These are phyloP conservation scores for Pomatostomus ruficeps DNA, from an alignment of 2,113 vertebrate species.

Conservation along the genomic window DNA sequence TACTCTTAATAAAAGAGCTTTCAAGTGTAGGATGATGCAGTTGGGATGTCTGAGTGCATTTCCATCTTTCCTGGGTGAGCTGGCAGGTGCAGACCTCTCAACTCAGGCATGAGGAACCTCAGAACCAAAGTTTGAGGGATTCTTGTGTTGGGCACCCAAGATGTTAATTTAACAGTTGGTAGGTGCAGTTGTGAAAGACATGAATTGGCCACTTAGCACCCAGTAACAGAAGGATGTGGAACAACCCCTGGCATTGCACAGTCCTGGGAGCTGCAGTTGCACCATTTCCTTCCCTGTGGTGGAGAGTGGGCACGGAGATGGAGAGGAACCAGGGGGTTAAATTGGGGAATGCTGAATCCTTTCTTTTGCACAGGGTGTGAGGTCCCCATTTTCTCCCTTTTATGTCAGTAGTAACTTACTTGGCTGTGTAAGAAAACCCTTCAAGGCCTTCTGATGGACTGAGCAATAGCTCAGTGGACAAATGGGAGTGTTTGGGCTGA, in stretches of 20 bases:
- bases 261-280: background rate
- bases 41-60: background rate
- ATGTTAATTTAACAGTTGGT: background rate
- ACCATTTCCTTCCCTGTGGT: background rate
- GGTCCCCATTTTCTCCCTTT: background rate
- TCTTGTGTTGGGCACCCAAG: background rate
- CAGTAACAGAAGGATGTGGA: background rate
- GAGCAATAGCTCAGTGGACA: background rate
- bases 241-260: background rate
- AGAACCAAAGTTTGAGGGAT: rapidly evolving
- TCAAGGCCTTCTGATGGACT: background rate
- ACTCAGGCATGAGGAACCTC: background rate
- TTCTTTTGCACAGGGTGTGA: rapidly evolving
- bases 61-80: background rate
- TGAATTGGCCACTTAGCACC: rapidly evolving
- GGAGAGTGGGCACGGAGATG: rapidly evolving
- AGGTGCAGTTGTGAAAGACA: slow-evolving; percentile 1
- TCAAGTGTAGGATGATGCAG: background rate
- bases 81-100: background rate
- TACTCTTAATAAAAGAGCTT: background rate
- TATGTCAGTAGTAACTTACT: background rate
- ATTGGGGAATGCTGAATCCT: background rate
- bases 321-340: background rate
- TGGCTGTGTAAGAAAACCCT: background rate
- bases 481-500: background rate